A percentile compares a stretch with the other conserved stretches of the same genome.
Conservation (phyloP, 2,888 invertebrate genomes). For the Sialis lutaria region DNA sequence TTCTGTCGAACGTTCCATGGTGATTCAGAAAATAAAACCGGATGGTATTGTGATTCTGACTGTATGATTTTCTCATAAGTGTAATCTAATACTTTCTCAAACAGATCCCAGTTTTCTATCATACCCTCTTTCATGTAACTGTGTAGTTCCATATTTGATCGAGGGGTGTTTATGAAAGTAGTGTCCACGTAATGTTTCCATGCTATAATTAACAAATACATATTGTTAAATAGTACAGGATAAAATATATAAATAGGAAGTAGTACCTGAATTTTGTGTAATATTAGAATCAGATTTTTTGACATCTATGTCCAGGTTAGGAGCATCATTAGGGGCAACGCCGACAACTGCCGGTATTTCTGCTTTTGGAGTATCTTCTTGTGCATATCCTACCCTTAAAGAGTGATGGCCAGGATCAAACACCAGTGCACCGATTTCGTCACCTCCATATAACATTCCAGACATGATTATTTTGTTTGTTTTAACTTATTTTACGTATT, state of each 20-base stretch:
- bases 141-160: constrained; percentile 73
- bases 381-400: constrained; percentile 82
- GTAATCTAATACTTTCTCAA: constrained; percentile 91
- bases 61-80: constrained; percentile 87
- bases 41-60: constrained; percentile 89
- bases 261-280: constrained; percentile 27
- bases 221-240: constrained; percentile 2
- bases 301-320: constrained; percentile 55
- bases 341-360: constrained; percentile 92
- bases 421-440: constrained; percentile 96
- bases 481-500: too few relatives aligned
- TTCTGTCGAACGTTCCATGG: constrained; percentile 90
- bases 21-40: constrained; percentile 93
- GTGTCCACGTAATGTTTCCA: constrained; percentile 81
- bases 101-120: constrained; percentile 98
- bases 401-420: constrained; percentile 93
- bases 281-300: constrained; percentile 58
- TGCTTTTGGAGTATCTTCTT: constrained; percentile 98
- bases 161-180: constrained; percentile 77
- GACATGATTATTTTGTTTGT: constrained; percentile 18
- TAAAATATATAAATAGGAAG: not conserved
- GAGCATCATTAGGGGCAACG: constrained; percentile 49
- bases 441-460: constrained; percentile 79
- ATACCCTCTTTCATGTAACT: constrained; percentile 97
- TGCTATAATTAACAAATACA: constrained; percentile 15